These are phyloP conservation scores for Brachyptera putata DNA, from an alignment of 2,888 invertebrate species.

Conservation along the genomic window DNA sequence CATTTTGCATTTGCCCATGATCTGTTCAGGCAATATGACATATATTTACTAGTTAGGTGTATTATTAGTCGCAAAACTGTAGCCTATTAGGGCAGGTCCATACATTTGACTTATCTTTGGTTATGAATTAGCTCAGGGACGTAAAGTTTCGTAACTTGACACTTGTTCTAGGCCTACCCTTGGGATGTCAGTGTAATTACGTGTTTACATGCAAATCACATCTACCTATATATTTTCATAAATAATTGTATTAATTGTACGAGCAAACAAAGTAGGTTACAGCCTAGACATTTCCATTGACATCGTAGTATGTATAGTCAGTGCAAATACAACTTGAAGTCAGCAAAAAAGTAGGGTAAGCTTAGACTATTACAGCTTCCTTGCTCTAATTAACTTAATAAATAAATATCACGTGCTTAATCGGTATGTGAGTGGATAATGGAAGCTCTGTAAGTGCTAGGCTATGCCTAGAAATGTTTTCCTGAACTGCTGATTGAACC, in stretches of 20 bases:
- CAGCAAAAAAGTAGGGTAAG: neutral
- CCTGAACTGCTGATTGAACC: constrained; percentile 9
- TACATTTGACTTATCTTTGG: constrained; percentile 25
- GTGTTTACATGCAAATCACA: constrained; percentile 1
- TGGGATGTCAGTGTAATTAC: neutral
- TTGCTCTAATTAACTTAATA: constrained; percentile 12
- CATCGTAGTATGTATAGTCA: neutral
- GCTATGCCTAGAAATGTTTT: neutral
- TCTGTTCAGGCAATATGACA: too few species aligned
- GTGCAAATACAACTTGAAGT: neutral
- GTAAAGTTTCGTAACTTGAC: constrained; percentile 12
- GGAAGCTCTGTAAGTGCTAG: constrained; percentile 7
- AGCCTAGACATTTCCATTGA: neutral
- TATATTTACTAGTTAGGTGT: too few species aligned
- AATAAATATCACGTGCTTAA: neutral
- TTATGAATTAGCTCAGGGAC: constrained; percentile 23
- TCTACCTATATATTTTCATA: neutral
- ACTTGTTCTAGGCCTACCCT: constrained; percentile 16
- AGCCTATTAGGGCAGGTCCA: constrained; percentile 12
- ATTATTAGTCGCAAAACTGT: too few species aligned
- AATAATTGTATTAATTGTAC: neutral
- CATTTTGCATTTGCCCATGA: too few species aligned
- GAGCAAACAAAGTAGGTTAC: constrained; percentile 13
- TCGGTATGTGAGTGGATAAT: constrained; percentile 3
- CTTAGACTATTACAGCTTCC: neutral